Conservation (phyloP, 2,797 vertebrate genomes). For the Aphelocoma californica region DNA sequence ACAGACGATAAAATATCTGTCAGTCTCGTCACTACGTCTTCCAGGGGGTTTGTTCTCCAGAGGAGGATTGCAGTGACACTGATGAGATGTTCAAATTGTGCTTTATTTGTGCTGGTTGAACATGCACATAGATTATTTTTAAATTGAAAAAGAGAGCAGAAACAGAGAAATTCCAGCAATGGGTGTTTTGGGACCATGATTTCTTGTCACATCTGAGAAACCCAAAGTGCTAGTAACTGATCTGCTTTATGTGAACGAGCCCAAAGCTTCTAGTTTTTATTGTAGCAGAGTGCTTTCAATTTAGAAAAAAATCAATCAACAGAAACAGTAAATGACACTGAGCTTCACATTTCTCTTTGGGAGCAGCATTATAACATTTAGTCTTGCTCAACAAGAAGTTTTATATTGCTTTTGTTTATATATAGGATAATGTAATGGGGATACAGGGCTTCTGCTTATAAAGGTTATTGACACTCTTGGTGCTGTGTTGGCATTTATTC, state of each 20-base stretch:
- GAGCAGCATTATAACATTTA: background rate
- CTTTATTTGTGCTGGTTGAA: background rate
- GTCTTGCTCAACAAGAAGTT: slow-evolving; percentile 30
- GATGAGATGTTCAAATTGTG: background rate
- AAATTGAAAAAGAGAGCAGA: background rate
- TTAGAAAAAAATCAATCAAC: slow-evolving; percentile 34
- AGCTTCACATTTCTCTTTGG: background rate
- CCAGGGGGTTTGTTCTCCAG: background rate
- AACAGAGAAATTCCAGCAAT: background rate
- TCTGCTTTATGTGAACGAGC: background rate
- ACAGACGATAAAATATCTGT: background rate
- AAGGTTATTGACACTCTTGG: slow-evolving; percentile 13
- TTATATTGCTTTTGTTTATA: slow-evolving; percentile 33
- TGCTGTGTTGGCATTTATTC: slow-evolving; percentile 46
- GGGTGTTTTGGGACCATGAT: background rate
- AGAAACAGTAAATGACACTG: slow-evolving; percentile 1
- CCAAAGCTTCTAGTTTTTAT: slow-evolving; percentile 1
- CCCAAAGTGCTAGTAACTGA: background rate
- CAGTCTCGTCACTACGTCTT: background rate
- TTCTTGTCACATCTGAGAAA: background rate
- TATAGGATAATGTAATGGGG: background rate
- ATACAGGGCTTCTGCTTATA: background rate
- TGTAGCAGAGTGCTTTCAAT: slow-evolving; percentile 11
- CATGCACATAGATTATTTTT: background rate
- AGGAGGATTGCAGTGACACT: background rate